A percentile compares a stretch with the other conserved stretches of the same genome.
These are phyloP conservation scores for Ursus arctos DNA, from an alignment of 2,113 vertebrate genomes.

Conservation along the genomic window DNA sequence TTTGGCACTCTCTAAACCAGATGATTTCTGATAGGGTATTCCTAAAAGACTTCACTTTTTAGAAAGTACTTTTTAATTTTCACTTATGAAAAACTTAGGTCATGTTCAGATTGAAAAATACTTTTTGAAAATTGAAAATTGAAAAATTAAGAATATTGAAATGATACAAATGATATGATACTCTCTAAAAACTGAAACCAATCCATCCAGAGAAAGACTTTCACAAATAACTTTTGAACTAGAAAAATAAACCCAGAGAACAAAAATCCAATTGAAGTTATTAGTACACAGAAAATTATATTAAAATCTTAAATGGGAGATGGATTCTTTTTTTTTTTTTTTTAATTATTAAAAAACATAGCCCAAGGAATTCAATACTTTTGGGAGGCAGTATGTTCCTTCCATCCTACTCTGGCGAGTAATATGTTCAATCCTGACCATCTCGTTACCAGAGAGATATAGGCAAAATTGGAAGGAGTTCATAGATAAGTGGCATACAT, in stretches of 20 bases:
- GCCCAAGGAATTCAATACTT: background rate
- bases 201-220: background rate
- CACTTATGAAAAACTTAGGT: background rate
- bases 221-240: background rate
- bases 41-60: slow-evolving; percentile 52
- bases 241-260: background rate
- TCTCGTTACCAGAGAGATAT: background rate
- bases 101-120: background rate
- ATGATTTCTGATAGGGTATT: background rate
- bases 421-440: background rate
- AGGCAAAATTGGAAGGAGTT: background rate
- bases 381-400: background rate
- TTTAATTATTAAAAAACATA: background rate
- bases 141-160: slow-evolving; percentile 14
- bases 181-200: slow-evolving; percentile 27
- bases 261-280: slow-evolving; percentile 30
- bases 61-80: slow-evolving; percentile 48
- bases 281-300: background rate
- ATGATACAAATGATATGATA: background rate
- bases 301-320: slow-evolving; percentile 32
- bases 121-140: background rate
- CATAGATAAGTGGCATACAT: background rate
- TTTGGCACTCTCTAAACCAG: background rate
- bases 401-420: background rate
- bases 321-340: background rate